Evolutionary conservation across 2,797 vertebrate species (phyloP).

Genomic region (Nannoperca obscura): DNA sequence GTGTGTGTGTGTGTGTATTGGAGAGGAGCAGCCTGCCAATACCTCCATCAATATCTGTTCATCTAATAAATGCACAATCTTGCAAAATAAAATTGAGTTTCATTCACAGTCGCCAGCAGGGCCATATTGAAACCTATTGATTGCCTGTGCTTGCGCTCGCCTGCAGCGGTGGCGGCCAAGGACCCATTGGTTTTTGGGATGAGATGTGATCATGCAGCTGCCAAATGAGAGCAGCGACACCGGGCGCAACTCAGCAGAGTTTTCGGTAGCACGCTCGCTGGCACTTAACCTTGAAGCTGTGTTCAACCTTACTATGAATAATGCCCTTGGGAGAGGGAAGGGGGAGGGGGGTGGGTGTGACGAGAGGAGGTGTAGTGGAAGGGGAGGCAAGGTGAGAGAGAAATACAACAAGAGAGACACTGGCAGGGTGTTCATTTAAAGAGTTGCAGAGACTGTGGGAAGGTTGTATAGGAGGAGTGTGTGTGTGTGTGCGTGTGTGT

Average conservation of each 20-base stretch:
- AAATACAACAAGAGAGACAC: slow-evolving; percentile 53
- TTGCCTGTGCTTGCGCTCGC: slow-evolving; percentile 63
- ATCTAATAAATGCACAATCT: slow-evolving; percentile 82
- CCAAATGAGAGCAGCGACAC: slow-evolving; percentile 58
- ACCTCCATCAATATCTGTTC: slow-evolving; percentile 76
- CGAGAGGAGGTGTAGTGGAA: slow-evolving; percentile 50
- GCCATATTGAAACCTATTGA: slow-evolving; percentile 78
- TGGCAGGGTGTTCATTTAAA: slow-evolving; percentile 54
- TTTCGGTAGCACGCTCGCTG: slow-evolving; percentile 42
- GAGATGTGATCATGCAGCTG: slow-evolving; percentile 65
- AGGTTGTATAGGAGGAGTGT: slow-evolving; percentile 49
- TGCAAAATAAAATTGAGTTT: slow-evolving; percentile 83
- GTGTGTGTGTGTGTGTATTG: slow-evolving; percentile 27
- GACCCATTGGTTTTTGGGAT: slow-evolving; percentile 58
- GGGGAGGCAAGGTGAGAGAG: slow-evolving; percentile 63
- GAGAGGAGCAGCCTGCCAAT: slow-evolving; percentile 58
- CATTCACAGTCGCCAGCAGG: slow-evolving; percentile 66
- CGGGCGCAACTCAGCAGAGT: slow-evolving; percentile 63
- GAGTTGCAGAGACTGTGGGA: slow-evolving; percentile 57
- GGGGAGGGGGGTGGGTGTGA: slow-evolving; percentile 16
- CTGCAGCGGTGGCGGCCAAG: slow-evolving; percentile 49
- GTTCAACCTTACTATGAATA: slow-evolving; percentile 56
- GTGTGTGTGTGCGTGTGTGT: slow-evolving; percentile 15
- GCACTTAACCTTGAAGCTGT: slow-evolving; percentile 78
- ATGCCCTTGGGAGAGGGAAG: slow-evolving; percentile 61